phyloP scores from a whole-genome alignment of 2,113 vertebrate species.

The Azemiops feae region DNA sequence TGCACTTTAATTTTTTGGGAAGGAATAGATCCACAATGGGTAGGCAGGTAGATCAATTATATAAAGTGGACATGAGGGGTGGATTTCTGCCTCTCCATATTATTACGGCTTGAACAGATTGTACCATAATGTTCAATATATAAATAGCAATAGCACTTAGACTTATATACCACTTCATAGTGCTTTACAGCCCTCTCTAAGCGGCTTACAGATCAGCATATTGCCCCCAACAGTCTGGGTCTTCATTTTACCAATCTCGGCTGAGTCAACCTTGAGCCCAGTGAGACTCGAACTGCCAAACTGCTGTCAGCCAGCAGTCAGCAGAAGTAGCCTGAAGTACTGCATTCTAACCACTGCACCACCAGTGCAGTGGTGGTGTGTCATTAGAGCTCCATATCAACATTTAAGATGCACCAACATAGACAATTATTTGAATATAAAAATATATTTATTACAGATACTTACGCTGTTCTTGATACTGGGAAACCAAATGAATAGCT shows the following conservation, averaged over 20 bases:
- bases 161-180: too few species aligned
- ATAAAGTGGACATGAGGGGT: neutral
- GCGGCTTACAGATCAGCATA: too few species aligned
- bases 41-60: neutral
- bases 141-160: neutral
- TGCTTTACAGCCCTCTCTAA: too few species aligned
- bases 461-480: conserved; percentile 39
- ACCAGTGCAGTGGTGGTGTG: neutral
- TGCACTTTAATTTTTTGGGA: neutral
- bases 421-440: neutral
- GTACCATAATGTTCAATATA: neutral
- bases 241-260: too few species aligned
- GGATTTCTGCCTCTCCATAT: neutral
- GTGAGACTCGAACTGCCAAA: too few species aligned
- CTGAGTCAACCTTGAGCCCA: too few species aligned
- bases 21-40: neutral
- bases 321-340: too few species aligned
- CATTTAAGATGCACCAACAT: neutral
- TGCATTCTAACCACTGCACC: too few species aligned
- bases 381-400: neutral
- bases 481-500: conserved; percentile 46
- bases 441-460: conserved; percentile 51
- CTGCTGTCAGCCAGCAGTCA: too few species aligned
- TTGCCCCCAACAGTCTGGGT: too few species aligned
- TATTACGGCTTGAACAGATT: neutral